Evolutionary conservation across 2,797 vertebrate species (phyloP), one percentile per base, ranked within the genome.

Genomic region (Tinamus major): DNA sequence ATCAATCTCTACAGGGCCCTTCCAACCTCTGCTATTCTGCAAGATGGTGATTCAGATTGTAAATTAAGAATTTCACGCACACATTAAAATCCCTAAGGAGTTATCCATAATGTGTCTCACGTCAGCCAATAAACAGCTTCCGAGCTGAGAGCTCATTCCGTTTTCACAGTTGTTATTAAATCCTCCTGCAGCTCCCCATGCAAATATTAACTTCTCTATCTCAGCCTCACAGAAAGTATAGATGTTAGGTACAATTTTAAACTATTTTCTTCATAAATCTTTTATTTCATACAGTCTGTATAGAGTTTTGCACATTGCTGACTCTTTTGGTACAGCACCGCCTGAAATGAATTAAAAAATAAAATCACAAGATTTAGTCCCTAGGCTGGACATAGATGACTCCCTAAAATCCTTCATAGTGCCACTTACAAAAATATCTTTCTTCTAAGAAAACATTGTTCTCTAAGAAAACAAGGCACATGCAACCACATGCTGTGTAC

Each of bases 101-200:
- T 85, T 78, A 79, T 69, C 78, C 71, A 39, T 9, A 75, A 87
- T 2, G 10, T 16, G 77, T 72, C 76, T 72, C 63, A 26, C 26
- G 82, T 58, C 27, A 62, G 41, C 65, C 23, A 46, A n/a, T 31
- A 76, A 94, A 76, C n/a, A 55, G 2, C 49, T 83, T 4, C 1
- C 16, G 41, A 70, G 51, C 64, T 80, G 71, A 75, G 46, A 85
- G 67, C 51, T 83, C 51, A 86, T 87, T 61, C 72, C 63, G 15
- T 76, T 94, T 92, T 84, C 90, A 82, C 84, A 91, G 89, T 23
- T 62, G 19, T 6, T 9, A 74, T 74, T 67, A 95, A 95, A 92
- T 53, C 72, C 74, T 42, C 10, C 55, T 13, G 10, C 4, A 58
- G 33, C 90, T 83, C 78, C 74, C 61, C 86, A 69, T 62, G 76